Base-by-base conservation (phyloP, 2,797 vertebrate genomes). In the Tapera naevia region DNA sequence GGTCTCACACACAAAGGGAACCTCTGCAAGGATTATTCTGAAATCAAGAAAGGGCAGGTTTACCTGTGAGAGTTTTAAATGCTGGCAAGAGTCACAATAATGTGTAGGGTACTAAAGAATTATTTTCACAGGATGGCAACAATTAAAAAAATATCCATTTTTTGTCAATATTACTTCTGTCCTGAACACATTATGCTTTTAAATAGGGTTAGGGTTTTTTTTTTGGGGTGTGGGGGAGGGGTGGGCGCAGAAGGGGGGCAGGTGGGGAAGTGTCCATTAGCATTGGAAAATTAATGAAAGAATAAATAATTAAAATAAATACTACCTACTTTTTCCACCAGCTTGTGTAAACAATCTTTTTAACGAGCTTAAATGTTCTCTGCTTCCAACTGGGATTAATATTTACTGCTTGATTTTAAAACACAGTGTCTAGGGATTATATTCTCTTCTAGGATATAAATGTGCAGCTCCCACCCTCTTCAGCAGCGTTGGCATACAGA, bases 391-490 rank as follows among this genome's bases (percentile, higher is more conserved):
- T 65, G 78, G 33, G 66, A 76, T 81, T 67, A 88, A 90, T 57
- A 91, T 91, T 83, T 95, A 86, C 85, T 70, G 35, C 85, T 89
- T 73, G 58, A 61, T 91, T 95, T 88, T 92, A 92, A 94, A 94
- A 69, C 54, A 88, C 65, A 53, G 39, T 43, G 56, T 58, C 54
- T 78, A 74, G 54, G 41, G 45, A 88, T 89, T 79, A 53, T 56
- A 64, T 66, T 84, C 48, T 60, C 35, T 83, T 89, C 70, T 58
- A 81, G 70, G 12, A 72, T 6, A 73, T 56, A 45, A 65, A 81
- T 30, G 39, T 41, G 45, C 21, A 66, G 11, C 54, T 95, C 66
- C 51, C 45, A 86, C 41, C 12, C n/a, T 70, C 43, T 73, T 11
- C 19, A n/a, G 16, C 30, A 88, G 12, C 54, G 39, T 30, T 35